Conservation (phyloP, 92 coral and sea anemone genomes). For the Zoanthus gigantus region DNA sequence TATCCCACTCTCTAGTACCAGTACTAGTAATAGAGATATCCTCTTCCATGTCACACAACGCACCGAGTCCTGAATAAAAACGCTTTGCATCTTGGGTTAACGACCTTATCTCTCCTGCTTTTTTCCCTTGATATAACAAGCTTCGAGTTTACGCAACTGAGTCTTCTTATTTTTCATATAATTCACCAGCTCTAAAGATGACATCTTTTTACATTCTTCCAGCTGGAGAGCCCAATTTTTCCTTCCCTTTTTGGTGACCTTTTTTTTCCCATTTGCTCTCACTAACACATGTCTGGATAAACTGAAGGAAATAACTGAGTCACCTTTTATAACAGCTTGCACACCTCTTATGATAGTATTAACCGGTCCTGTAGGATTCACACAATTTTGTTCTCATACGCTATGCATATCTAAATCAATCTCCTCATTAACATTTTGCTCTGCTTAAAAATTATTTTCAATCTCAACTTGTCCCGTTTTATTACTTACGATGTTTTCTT, state of each 20-base stretch:
- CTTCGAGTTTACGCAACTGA: neutral
- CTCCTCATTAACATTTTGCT: neutral
- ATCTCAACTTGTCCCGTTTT: no score
- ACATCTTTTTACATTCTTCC: slow-evolving; percentile 40
- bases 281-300: slow-evolving; percentile 33
- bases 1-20: neutral
- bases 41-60: neutral
- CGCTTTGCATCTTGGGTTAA: neutral
- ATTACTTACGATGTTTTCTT: no score
- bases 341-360: neutral
- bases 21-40: neutral
- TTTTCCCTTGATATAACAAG: neutral
- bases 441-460: neutral
- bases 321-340: neutral
- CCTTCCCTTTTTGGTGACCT: neutral
- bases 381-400: neutral
- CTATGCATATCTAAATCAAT: neutral
- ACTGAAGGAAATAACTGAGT: slow-evolving; percentile 43
- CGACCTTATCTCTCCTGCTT: neutral
- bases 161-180: slow-evolving; percentile 3
- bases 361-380: neutral
- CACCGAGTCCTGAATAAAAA: neutral
- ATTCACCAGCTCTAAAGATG: slow-evolving; percentile 24
- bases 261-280: neutral
- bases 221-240: slow-evolving; percentile 3